phyloP scores from a whole-genome alignment of 2,113 vertebrate species.

The Periophthalmus modestus region DNA sequence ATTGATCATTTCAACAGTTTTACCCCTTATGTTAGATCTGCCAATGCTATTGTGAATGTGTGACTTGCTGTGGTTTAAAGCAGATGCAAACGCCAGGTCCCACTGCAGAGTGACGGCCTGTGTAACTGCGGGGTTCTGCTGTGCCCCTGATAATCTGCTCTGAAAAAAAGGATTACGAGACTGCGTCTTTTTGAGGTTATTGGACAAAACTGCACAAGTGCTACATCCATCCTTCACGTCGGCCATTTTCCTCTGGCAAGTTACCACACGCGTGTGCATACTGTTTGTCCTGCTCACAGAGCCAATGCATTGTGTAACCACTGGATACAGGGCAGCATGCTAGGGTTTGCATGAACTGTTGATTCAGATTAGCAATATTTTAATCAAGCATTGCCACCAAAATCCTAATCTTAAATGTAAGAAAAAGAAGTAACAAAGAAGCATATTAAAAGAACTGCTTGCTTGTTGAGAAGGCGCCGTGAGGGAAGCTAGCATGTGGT shows the following conservation, averaged over 20 bases:
- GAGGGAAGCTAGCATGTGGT: conserved; percentile 63
- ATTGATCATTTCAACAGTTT: conserved; percentile 77
- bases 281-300: conserved; percentile 68
- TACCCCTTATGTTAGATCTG: conserved; percentile 62
- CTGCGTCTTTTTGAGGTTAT: conserved; percentile 64
- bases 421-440: conserved; percentile 61
- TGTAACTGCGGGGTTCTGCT: conserved; percentile 39
- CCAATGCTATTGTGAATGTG: conserved; percentile 77
- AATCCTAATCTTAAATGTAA: conserved; percentile 62
- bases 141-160: conserved; percentile 48
- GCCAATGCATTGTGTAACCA: conserved; percentile 76
- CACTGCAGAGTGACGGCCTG: conserved; percentile 61
- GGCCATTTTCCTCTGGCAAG: conserved; percentile 62
- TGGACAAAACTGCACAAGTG: conserved; percentile 73
- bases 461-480: conserved; percentile 61
- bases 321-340: conserved; percentile 79
- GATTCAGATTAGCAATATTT: conserved; percentile 85
- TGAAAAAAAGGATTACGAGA: conserved; percentile 54
- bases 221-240: conserved; percentile 62
- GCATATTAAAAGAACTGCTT: conserved; percentile 64
- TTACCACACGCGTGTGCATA: conserved; percentile 31
- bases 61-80: conserved; percentile 74
- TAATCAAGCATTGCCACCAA: conserved; percentile 77
- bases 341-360: conserved; percentile 81
- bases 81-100: conserved; percentile 70